These are phyloP conservation scores for Automeris io DNA, from an alignment of 2,888 invertebrate species.

Conservation along the genomic window DNA sequence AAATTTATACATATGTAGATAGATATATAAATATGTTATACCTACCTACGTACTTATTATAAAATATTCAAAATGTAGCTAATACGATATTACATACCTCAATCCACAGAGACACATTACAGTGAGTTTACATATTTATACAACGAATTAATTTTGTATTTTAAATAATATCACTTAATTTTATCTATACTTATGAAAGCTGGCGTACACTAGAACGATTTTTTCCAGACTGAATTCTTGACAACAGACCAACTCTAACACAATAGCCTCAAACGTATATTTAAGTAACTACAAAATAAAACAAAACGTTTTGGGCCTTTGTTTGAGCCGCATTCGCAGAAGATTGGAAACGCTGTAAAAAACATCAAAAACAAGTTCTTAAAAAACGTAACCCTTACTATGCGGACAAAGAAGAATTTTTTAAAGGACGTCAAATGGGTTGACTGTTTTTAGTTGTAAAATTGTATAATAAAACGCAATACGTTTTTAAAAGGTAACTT, in stretches of 20 bases:
- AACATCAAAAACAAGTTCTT: slow-evolving; percentile 43
- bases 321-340: slow-evolving; percentile 67
- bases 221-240: slow-evolving; percentile 68
- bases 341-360: slow-evolving; percentile 39
- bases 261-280: slow-evolving; percentile 71
- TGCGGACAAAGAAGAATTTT: slow-evolving; percentile 45
- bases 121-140: too few relatives aligned
- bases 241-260: slow-evolving; percentile 53
- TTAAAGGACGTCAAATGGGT: slow-evolving; percentile 49
- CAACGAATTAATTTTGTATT: too few relatives aligned
- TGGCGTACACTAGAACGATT: slow-evolving; percentile 62
- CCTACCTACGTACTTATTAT: too few relatives aligned
- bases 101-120: too few relatives aligned
- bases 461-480: slow-evolving; percentile 6
- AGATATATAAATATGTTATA: too few relatives aligned
- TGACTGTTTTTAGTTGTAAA: slow-evolving; percentile 33
- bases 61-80: too few relatives aligned
- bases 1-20: too few relatives aligned
- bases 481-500: background rate
- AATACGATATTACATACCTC: too few relatives aligned
- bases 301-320: slow-evolving; percentile 61
- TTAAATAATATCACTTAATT: slow-evolving; percentile 9
- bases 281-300: slow-evolving; percentile 68
- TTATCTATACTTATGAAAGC: slow-evolving; percentile 28
- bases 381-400: slow-evolving; percentile 64